Conservation (phyloP, 2,797 vertebrate genomes). For the Mus caroli region DNA sequence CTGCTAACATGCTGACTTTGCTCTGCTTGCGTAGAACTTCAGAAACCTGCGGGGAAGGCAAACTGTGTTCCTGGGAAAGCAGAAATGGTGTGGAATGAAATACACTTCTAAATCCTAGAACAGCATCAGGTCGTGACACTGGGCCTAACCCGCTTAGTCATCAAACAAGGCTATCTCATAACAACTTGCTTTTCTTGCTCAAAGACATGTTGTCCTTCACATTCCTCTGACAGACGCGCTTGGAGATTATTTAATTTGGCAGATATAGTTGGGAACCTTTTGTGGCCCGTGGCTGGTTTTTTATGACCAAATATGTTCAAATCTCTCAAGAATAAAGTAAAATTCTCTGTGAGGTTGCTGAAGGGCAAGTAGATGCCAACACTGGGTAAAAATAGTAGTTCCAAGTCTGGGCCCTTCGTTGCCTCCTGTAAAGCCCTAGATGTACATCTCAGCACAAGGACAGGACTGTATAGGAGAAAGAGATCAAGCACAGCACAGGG, state of each 20-base stretch:
- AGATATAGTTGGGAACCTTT: not conserved
- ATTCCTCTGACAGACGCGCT: not conserved
- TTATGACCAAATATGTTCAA: not conserved
- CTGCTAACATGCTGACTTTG: not conserved
- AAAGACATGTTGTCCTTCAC: not conserved
- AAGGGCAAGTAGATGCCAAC: not conserved
- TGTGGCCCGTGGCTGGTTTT: too few species aligned
- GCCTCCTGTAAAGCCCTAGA: not conserved
- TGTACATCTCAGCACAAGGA: not conserved
- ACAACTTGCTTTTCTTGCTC: not conserved
- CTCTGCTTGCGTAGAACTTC: not conserved
- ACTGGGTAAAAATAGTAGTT: not conserved
- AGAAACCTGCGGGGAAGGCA: not conserved
- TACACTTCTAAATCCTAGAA: not conserved
- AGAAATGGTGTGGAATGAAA: not conserved
- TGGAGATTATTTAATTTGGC: not conserved
- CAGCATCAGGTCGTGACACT: not conserved
- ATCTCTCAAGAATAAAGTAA: not conserved
- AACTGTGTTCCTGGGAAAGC: not conserved
- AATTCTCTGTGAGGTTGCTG: not conserved
- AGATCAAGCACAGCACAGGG: too few species aligned
- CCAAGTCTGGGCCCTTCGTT: not conserved
- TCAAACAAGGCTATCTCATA: not conserved
- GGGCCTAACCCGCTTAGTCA: not conserved
- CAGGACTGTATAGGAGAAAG: fast-evolving